Percentiles rank a stretch among this genome's conserved stretches.
Evolutionary conservation across 1,140 invertebrate species (phyloP).

Genomic region (Procambarus virginalis): DNA sequence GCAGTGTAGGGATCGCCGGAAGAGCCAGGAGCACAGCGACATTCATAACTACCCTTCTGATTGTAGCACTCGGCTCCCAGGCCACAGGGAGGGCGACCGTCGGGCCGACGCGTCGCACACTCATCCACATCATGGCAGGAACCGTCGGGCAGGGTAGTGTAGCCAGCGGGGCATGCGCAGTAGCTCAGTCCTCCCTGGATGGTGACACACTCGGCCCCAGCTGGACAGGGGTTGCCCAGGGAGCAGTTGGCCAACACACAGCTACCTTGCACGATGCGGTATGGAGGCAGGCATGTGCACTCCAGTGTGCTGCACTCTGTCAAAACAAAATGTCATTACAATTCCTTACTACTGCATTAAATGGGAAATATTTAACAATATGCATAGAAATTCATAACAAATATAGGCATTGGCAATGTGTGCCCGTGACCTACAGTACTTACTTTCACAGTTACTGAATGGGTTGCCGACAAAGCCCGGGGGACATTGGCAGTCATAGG

Average conservation of each 20-base stretch:
- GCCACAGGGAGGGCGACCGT: conserved; percentile 82
- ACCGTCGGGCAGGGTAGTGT: conserved; percentile 88
- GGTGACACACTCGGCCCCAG: conserved; percentile 89
- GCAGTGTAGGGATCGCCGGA: conserved; percentile 88
- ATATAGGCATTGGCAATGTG: no score
- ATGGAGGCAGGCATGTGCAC: conserved; percentile 90
- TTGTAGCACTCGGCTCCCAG: conserved; percentile 90
- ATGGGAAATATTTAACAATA: no score
- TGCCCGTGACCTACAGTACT: conserved; percentile 26
- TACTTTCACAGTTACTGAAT: conserved; percentile 84
- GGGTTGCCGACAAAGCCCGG: conserved; percentile 91
- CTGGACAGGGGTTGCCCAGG: conserved; percentile 83
- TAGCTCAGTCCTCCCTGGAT: conserved; percentile 93
- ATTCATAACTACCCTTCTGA: conserved; percentile 81
- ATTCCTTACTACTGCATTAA: not conserved
- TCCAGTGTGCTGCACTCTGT: conserved; percentile 85
- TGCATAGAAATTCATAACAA: no score
- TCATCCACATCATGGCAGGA: conserved; percentile 84
- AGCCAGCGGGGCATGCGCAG: conserved; percentile 90
- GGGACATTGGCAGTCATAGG: conserved; percentile 93
- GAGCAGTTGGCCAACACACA: conserved; percentile 90
- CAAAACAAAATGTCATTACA: conserved; percentile 32
- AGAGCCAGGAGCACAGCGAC: conserved; percentile 87
- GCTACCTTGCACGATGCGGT: conserved; percentile 84
- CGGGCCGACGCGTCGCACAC: conserved; percentile 75